Base-by-base conservation (phyloP, 2,888 invertebrate genomes). In the Tubulanus polymorphus region DNA sequence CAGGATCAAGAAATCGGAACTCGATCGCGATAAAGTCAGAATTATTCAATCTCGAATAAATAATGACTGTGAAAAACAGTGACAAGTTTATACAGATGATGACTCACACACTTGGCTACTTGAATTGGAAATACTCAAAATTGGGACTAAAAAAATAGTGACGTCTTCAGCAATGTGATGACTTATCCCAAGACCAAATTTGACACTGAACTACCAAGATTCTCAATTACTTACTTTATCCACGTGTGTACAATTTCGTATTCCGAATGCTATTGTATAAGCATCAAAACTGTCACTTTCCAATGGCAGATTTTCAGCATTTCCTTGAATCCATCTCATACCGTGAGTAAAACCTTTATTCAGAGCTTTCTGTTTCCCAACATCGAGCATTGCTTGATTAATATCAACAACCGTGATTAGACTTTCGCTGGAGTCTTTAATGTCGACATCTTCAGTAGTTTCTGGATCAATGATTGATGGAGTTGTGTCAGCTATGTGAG, bases 241-340 rank as follows among this genome's bases (percentile, higher is more conserved):
- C 54, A 95, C 85, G 71, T 90, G 89, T 0, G 95, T 95, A 65
- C 92, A 91, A 82, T 99, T 99, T 67, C 99, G 82, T 62, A 99
- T 91, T 18, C 97, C 97, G 82, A 96, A 99, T 0, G 95, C 94
- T 67, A 99, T 93, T 1, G 97, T 96, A 77, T 95, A 99, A 0
- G 92, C 92, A 62, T 88, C 89, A 79, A 86, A 97, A n/a, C 57
- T 54, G 32, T 84, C 82, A 41, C 91, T 87, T 63, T 87, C 86
- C 64, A 93, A 84, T 0, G 89, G 86, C 48, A 97, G 81, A 54
- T 84, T 78, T 80, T 99, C 96, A 0, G 96, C 99, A 81, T 99
- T 87, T 0, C 88, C 93, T 73, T 80, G 74, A 2, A 83, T 59
- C 84, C 84, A 86, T 1, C 68, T 68, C 1, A 77, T 64, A 45